These are phyloP conservation scores for Seriola aureovittata DNA, from an alignment of 2,113 vertebrate species.

Conservation along the genomic window DNA sequence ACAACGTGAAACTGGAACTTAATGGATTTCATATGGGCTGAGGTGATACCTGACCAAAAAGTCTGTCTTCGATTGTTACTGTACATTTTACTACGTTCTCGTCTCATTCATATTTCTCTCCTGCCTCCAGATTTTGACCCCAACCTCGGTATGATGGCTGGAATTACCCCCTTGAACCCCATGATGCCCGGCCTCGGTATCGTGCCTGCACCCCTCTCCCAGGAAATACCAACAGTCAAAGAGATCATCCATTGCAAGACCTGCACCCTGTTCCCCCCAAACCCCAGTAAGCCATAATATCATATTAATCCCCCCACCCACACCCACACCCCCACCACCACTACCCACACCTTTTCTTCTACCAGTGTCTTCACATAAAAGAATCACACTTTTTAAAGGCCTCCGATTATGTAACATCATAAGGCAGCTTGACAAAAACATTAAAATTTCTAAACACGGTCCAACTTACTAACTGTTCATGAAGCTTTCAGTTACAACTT, in stretches of 20 bases:
- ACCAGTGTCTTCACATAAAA: not conserved
- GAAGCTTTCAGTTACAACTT: not conserved
- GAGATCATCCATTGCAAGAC: slow-evolving; percentile 99
- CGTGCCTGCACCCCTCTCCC: slow-evolving; percentile 90
- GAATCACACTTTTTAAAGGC: not conserved
- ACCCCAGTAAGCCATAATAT: slow-evolving; percentile 89
- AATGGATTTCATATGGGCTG: slow-evolving; percentile 7
- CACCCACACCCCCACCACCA: not conserved
- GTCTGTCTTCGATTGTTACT: slow-evolving; percentile 21
- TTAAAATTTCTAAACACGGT: not conserved
- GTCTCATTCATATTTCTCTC: slow-evolving; percentile 33
- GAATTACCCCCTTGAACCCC: slow-evolving; percentile 93
- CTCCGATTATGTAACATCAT: not conserved
- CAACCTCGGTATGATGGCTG: slow-evolving; percentile 93
- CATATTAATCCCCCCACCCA: not conserved
- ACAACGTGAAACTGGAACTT: slow-evolving; percentile 26
- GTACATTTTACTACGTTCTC: slow-evolving; percentile 9
- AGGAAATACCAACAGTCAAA: slow-evolving; percentile 91
- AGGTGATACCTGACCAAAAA: slow-evolving; percentile 11
- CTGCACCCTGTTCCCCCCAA: slow-evolving; percentile 96
- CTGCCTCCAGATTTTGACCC: slow-evolving; percentile 90
- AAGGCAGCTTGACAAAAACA: not conserved
- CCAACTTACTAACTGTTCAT: not conserved
- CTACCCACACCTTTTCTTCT: not conserved
- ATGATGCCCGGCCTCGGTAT: slow-evolving; percentile 95